Evolutionary conservation across 2,113 vertebrate genomes (phyloP), one percentile per base, ranked within the genome.

Genomic region (Lota lota): DNA sequence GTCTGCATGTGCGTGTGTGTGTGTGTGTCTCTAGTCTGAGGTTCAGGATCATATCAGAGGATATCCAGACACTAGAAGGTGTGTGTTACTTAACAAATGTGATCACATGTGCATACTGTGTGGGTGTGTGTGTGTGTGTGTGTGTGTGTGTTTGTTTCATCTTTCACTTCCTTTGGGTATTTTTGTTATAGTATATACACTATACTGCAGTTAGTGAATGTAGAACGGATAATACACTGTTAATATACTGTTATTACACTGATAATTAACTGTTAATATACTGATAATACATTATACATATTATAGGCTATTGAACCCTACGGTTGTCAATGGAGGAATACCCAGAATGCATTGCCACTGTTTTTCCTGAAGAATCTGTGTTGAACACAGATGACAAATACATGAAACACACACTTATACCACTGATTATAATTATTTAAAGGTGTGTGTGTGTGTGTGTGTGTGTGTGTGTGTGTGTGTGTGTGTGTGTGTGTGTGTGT

Each of bases 11-110:
- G 51, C 12, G 33, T 51, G 61, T 22, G 71, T 63, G 66, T 70
- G 70, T 54, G 14, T n/a, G 6, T 22, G 28, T 59, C 15, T 62
- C 1, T 28, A 72, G 73, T 70, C 78, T 75, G 74, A 58, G 63
- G 76, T 62, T 62, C 73, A 51, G 68, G 28, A 1, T 69, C 28
- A 19, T 68, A 62, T 56, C 61, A 58, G 67, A 82, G 83, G 82
- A 83, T 72, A 82, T 88, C 85, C 80, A 80, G 73, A 66, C 68
- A 2, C 20, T 57, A 18, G 28, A 73, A 70, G 70, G 81, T 75
- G 78, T 85, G 76, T 58, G 77, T 72, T 71, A 72, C 66, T 66
- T 18, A 73, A 73, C 76, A 71, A 73, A 36, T 80, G 77, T 70
- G 68, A 47, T 57, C 0, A 22, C 81, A 81, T 66, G 72, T 82